Conservation (phyloP, 2,113 vertebrate species). For the Spheniscus mendiculus region DNA sequence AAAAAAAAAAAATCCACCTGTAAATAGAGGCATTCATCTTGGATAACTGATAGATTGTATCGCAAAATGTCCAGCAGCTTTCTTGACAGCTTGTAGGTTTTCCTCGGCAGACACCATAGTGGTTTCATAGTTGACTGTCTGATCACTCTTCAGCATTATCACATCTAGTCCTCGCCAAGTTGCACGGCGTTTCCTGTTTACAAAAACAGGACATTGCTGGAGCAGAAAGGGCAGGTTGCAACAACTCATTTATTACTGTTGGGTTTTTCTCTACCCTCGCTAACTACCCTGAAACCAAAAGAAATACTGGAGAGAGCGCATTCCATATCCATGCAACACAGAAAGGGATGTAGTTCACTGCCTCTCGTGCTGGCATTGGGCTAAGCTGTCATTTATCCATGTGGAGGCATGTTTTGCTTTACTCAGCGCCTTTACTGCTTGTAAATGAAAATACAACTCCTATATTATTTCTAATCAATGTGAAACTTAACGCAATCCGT, state of each 20-base stretch:
- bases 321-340: neutral
- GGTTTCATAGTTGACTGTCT: neutral
- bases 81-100: constrained; percentile 47
- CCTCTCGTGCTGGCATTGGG: neutral
- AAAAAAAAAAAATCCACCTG: neutral
- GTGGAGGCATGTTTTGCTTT: neutral
- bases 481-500: neutral
- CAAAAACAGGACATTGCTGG: neutral
- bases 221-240: constrained; percentile 55
- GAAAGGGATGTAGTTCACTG: neutral
- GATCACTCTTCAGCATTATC: neutral
- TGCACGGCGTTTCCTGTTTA: constrained; percentile 18
- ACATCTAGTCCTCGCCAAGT: neutral
- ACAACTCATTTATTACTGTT: constrained; percentile 19
- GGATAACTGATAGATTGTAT: neutral
- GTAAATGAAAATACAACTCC: neutral
- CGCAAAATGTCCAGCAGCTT: neutral
- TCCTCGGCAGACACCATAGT: neutral
- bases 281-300: neutral
- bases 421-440: neutral
- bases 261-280: neutral
- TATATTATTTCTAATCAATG: neutral
- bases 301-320: neutral
- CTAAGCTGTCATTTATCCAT: neutral
- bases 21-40: neutral